Conservation (phyloP, 2,888 invertebrate genomes). For the Dasysyrphus albostriatus region DNA sequence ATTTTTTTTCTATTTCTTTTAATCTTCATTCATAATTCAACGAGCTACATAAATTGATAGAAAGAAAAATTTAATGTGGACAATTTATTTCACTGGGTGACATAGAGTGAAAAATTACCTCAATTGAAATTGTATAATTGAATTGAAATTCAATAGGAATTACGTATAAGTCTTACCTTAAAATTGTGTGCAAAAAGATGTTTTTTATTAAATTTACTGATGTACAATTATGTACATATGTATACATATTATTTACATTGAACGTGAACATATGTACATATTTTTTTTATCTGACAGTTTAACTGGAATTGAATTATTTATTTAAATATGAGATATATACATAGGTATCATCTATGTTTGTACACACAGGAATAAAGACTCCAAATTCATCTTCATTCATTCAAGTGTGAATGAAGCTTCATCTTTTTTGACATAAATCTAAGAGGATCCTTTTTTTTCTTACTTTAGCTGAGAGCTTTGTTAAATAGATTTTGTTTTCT, state of each 20-base stretch:
- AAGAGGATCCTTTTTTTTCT: background rate
- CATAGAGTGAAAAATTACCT: background rate
- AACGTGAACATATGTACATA: no score
- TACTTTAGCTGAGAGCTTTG: background rate
- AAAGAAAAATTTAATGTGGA: background rate
- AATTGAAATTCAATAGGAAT: background rate
- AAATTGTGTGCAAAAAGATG: background rate
- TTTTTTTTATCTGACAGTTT: background rate
- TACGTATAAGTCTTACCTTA: background rate
- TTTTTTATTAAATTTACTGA: no score
- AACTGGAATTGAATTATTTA: background rate
- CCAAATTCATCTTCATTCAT: background rate
- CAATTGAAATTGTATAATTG: background rate
- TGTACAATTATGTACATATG: no score
- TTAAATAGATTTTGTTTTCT: background rate
- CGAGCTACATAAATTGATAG: background rate
- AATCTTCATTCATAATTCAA: conserved; percentile 3
- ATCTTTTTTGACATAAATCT: conserved; percentile 3
- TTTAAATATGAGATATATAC: background rate
- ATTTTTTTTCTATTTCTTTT: background rate
- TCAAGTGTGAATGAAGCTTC: background rate
- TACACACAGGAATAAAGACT: background rate
- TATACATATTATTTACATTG: no score
- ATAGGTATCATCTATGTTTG: background rate
- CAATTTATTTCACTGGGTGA: background rate